Evolutionary conservation across 2,888 invertebrate genomes (phyloP), one percentile per base, ranked within the genome.

Genomic region (Halictus ligatus): DNA sequence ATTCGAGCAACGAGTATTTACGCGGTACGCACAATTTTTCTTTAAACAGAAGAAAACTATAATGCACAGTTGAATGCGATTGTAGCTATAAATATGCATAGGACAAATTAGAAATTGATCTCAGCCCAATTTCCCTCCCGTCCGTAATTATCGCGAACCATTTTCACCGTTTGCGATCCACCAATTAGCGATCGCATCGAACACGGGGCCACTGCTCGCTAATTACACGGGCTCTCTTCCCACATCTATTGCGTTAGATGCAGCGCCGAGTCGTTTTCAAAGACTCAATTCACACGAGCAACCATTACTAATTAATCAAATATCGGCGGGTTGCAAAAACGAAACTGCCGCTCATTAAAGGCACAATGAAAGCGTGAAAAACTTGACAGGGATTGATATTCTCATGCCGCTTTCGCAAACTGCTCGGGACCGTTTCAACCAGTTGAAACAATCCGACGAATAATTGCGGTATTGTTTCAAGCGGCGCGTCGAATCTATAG

Each of bases 161-260:
- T 89, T 89, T 88, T 87, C 85, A 75, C 82, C 80, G 78, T 83
- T 82, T 84, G 79, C 84, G 80, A 78, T 80, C 85, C 75, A 78
- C 83, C 91, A 90, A 91, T 90, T 91, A 90, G 84, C 85, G 79
- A 72, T 80, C 50, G 78, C 83, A 81, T 87, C 90, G 89, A 89
- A 89, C 69, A 40, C 81, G 78, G 78, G 78, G 78, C 46, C 60
- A 73, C 21, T n/a, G 69, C 72, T 80, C 83, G 88, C 85, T 88
- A 87, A 90, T 89, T 89, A 87, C 88, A 69, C 75, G 85, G 81
- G 78, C 78, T 72, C 72, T 84, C 90, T 90, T 90, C 90, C 89
- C 89, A 90, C 89, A 83, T 76, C 75, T 54, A 46, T 81, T 60
- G 82, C 84, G 80, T 79, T 82, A 76, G 79, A 80, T 21, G 72